Percentiles rank a stretch among this genome's conserved stretches.
Conservation (phyloP, 2,888 invertebrate species). For the Callimorpha dominula region DNA sequence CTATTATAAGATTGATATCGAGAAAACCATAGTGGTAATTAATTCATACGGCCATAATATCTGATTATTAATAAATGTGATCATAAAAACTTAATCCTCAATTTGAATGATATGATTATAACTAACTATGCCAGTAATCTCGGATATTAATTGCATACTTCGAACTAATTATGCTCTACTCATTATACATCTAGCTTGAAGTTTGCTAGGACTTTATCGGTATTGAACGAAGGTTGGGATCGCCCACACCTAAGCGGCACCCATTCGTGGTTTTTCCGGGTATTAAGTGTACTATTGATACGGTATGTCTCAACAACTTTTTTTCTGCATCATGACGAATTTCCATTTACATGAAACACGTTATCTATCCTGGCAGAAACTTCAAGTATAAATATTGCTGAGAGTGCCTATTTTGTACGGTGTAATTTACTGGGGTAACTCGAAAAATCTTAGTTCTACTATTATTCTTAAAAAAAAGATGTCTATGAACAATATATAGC, state of each 20-base stretch:
- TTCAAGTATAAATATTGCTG: too few species aligned
- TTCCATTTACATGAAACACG: neutral
- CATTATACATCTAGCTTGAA: neutral
- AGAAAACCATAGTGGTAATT: too few species aligned
- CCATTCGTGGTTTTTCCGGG: slow-evolving; percentile 1
- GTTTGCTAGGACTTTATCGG: neutral
- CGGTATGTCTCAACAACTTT: neutral
- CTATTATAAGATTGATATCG: too few species aligned
- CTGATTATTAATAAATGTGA: neutral
- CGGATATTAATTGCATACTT: neutral
- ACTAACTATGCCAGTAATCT: neutral
- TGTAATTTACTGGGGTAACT: too few species aligned
- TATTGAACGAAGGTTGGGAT: neutral
- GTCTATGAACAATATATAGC: too few species aligned
- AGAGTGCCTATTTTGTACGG: too few species aligned
- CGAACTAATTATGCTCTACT: neutral
- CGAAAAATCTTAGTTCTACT: too few species aligned
- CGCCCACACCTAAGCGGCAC: neutral
- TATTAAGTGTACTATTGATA: neutral
- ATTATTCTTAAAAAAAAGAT: too few species aligned
- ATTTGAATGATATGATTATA: neutral
- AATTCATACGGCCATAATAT: too few species aligned
- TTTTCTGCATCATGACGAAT: neutral
- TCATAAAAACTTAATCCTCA: slow-evolving; percentile 1
- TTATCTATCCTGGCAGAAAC: too few species aligned